Evolutionary conservation across 2,797 vertebrate genomes (phyloP).

Genomic region (Manis javanica): DNA sequence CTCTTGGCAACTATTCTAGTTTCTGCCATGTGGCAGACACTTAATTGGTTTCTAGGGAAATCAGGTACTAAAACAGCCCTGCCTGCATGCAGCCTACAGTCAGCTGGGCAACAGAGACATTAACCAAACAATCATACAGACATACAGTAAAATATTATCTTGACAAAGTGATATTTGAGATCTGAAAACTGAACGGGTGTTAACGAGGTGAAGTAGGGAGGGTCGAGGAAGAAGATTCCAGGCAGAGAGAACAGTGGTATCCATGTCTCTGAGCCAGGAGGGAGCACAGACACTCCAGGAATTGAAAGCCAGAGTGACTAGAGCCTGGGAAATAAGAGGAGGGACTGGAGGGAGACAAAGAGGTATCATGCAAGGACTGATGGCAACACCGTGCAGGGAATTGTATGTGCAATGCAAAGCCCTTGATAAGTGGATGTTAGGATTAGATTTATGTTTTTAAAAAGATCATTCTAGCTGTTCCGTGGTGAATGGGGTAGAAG

Average conservation of each 20-base stretch:
- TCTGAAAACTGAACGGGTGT: background rate
- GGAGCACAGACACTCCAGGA: background rate
- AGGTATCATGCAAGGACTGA: background rate
- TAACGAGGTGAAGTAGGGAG: background rate
- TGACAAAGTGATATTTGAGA: background rate
- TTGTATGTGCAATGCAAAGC: background rate
- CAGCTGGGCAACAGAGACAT: background rate
- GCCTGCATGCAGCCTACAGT: background rate
- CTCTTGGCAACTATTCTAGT: background rate
- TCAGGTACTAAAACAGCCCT: background rate
- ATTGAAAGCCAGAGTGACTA: background rate
- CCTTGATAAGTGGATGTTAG: background rate
- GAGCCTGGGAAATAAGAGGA: background rate
- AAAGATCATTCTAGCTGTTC: background rate
- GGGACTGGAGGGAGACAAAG: background rate
- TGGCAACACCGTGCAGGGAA: accelerated
- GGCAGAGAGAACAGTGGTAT: background rate
- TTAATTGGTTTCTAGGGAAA: background rate
- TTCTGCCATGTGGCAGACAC: background rate
- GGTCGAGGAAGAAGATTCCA: background rate
- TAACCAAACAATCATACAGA: background rate
- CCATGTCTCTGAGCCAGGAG: background rate
- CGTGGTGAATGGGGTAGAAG: background rate
- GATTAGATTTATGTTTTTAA: background rate
- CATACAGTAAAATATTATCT: background rate